Percentiles rank a stretch among this genome's conserved stretches.
These are phyloP conservation scores for Bembecia ichneumoniformis DNA, from an alignment of 2,888 invertebrate genomes.

Conservation along the genomic window DNA sequence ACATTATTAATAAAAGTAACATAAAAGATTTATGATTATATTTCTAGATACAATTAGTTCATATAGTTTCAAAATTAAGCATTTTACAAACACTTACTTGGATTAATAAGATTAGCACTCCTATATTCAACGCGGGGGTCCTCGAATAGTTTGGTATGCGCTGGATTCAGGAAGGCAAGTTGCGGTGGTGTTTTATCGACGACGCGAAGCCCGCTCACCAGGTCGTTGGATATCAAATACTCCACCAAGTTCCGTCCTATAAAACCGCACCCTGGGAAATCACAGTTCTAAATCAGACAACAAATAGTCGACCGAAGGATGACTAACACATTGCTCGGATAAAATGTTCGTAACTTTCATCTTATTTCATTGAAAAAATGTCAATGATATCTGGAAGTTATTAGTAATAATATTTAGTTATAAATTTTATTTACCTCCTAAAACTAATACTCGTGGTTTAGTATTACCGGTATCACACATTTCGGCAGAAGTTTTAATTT, in stretches of 20 bases:
- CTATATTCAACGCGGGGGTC: constrained; percentile 86
- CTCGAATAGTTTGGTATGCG: constrained; percentile 81
- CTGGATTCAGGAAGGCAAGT: constrained; percentile 88
- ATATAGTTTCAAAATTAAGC: no score
- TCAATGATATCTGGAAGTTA: neutral
- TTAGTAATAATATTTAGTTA: neutral
- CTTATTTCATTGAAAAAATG: neutral
- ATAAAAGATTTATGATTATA: no score
- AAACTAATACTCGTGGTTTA: constrained; percentile 60
- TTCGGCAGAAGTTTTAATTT: constrained; percentile 37
- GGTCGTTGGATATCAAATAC: constrained; percentile 82
- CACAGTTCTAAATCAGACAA: constrained; percentile 21
- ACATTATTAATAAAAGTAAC: no score
- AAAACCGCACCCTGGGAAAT: constrained; percentile 88
- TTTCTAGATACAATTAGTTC: neutral
- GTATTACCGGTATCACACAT: constrained; percentile 62
- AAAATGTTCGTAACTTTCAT: constrained; percentile 9
- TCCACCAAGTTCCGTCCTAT: constrained; percentile 91
- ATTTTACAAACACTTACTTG: constrained; percentile 72
- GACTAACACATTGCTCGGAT: constrained; percentile 63
- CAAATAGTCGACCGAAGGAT: constrained; percentile 35
- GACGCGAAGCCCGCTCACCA: constrained; percentile 82
- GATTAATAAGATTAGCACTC: constrained; percentile 92
- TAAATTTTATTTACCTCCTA: constrained; percentile 52
- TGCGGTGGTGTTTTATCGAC: constrained; percentile 96